Evolutionary conservation across 1,140 invertebrate species (phyloP).

Genomic region (Mactra quadrangularis): DNA sequence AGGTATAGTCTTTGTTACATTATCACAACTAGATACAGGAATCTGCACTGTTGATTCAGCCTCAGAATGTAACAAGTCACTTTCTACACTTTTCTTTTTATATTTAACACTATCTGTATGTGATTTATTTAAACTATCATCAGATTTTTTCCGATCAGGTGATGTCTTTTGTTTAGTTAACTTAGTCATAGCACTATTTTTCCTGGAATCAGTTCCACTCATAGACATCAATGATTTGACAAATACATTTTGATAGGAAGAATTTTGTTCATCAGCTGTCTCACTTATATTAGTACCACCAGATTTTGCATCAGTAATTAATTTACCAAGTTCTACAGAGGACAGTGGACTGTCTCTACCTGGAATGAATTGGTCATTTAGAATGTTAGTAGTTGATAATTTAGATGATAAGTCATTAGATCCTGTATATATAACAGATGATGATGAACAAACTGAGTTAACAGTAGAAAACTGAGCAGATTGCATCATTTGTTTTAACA

Average conservation of each 20-base stretch:
- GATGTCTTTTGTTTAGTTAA: not conserved
- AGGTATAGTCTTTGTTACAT: not conserved
- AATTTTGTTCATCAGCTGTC: not conserved
- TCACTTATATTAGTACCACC: too few relatives aligned
- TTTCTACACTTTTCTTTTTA: too few relatives aligned
- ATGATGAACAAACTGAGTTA: not conserved
- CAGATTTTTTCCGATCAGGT: not conserved
- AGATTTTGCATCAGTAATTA: too few relatives aligned
- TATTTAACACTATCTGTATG: too few relatives aligned
- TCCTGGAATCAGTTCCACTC: not conserved
- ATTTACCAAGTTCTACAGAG: too few relatives aligned
- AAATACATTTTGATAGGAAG: constrained; percentile 17
- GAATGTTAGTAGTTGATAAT: not conserved
- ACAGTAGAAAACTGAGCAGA: constrained; percentile 4
- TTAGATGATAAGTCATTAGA: not conserved
- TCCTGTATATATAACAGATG: too few relatives aligned
- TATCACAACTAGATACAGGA: not conserved
- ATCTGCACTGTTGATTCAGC: too few relatives aligned
- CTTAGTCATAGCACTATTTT: not conserved
- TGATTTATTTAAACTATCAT: not conserved
- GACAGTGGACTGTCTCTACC: too few relatives aligned
- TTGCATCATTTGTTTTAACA: constrained; percentile 39
- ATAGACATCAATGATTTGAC: constrained; percentile 2
- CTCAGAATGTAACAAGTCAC: too few relatives aligned
- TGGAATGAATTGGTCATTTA: not conserved